Evolutionary conservation across 2,113 vertebrate species (phyloP).

Genomic region (Channa argus): DNA sequence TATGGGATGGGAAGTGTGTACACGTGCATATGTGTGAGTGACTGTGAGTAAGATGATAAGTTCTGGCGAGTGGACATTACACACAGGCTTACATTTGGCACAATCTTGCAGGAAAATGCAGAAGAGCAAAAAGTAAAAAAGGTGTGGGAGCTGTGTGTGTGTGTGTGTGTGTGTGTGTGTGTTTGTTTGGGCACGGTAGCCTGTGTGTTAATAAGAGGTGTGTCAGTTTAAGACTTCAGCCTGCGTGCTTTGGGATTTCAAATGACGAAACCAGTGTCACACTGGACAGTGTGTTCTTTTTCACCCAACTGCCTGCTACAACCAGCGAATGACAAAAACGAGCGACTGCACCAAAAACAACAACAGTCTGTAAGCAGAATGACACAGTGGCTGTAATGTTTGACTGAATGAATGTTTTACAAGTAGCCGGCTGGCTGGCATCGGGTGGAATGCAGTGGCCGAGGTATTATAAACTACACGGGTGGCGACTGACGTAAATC

Average conservation of each 20-base stretch:
- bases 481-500: conserved; percentile 44
- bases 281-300: conserved; percentile 52
- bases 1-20: conserved; percentile 35
- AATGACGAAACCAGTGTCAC: conserved; percentile 17
- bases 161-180: not conserved
- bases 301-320: not conserved
- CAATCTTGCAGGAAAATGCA: not conserved
- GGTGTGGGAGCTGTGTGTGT: not conserved
- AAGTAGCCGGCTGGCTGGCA: not conserved
- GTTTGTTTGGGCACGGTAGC: not conserved
- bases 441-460: not conserved
- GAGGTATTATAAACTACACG: conserved; percentile 17
- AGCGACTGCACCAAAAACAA: conserved; percentile 27
- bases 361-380: conserved; percentile 43
- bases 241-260: conserved; percentile 15
- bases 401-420: not conserved
- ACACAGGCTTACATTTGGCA: conserved; percentile 13
- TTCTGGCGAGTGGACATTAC: conserved; percentile 3
- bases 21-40: conserved; percentile 25
- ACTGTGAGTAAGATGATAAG: conserved; percentile 6
- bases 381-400: not conserved
- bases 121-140: not conserved
- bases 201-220: conserved; percentile 26
- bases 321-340: conserved; percentile 31
- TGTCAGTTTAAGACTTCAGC: conserved; percentile 4